Evolutionary conservation across 1,140 invertebrate species (phyloP), one percentile per base, ranked within the genome.

Genomic region (Linepithema humile): DNA sequence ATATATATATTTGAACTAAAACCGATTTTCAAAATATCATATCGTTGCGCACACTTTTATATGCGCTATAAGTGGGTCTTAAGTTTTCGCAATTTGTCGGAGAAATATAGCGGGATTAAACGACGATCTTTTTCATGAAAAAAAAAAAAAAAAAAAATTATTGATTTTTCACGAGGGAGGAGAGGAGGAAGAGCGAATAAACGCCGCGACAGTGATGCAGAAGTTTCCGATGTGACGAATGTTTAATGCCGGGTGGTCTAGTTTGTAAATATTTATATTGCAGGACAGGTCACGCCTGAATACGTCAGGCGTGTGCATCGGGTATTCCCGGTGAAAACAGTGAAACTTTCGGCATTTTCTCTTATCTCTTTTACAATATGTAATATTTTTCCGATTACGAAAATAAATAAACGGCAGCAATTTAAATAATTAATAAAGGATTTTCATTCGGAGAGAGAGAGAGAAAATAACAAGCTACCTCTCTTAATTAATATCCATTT

Each of bases 231-330:
- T 57, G 38, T 55, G 35, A 29, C n/a, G 35, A 78, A 80, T 80
- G 26, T 80, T 80, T 69, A 23, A 55, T 80, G n/a, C 23, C 7
- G 35, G 17, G 26, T 35, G 35, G 55, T 80, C 45, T 69, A 40
- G 64, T 70, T 70, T 59, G 64, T 38, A 80, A 80, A 80, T 80
- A 78, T 78, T 69, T 78, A 67, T 69, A 69, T 70, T 80, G n/a
- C 45, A 45, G 55, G 26, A 67, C 10, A 67, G 45, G 23, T 64
- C 20, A 23, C 9, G 10, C 32, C 26, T 40, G 35, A 43, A 80
- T 43, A 69, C 23, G 48, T 6, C 35, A 43, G 23, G 75, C 75
- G 26, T 57, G 17, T 32, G 10, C 40, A 38, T n/a, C n/a, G 59
- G n/a, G 57, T 23, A 32, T 57, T 17, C 26, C 12, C 26, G 35